Evolutionary conservation across 2,888 invertebrate species (phyloP), one percentile per base, ranked within the genome.

Genomic region (Rhabditoides inermis): DNA sequence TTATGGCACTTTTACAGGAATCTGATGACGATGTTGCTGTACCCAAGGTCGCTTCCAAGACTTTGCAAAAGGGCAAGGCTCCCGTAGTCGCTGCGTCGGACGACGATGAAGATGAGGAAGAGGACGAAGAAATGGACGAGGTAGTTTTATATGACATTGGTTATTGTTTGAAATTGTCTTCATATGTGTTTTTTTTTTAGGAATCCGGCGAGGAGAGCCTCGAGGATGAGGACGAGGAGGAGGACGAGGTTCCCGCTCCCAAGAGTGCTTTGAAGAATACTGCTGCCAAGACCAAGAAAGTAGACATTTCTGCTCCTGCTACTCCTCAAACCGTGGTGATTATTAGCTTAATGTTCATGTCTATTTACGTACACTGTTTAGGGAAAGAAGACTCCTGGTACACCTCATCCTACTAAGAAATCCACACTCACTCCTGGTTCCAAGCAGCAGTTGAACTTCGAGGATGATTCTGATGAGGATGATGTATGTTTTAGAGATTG

Each of bases 381-480:
- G 58, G 32, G n/a, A 18, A 58, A 58, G 49, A 67, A 67, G 44
- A 55, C 58, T 27, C 67, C 67, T 30, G 41, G 55, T 6, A 67
- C 67, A 23, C 67, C 67, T 20, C 64, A 65, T 42, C 67, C 67
- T 20, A 51, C 46, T 1, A 65, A 61, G 27, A 48, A 47, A 7
- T 37, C 46, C 1, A 56, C 54, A 23, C 32, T 23, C 27, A 30
- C 42, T 18, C 28, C 22, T 10, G 50, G 39, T 10, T 44, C 37
- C 4, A 59, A 62, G 30, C 44, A 53, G n/a, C 50, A 60, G 36
- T 41, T 60, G 25, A 39, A 56, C 23, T 64, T 64, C n/a, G 58
- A 61, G 18, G 58, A 58, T 39, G 58, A 59, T 35, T 51, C 51
- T 36, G 60, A 59, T 20, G 64, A 61, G 10, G 63, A 61, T 10